Base-by-base conservation (phyloP, 2,888 invertebrate species). In the Eilema griseolum region DNA sequence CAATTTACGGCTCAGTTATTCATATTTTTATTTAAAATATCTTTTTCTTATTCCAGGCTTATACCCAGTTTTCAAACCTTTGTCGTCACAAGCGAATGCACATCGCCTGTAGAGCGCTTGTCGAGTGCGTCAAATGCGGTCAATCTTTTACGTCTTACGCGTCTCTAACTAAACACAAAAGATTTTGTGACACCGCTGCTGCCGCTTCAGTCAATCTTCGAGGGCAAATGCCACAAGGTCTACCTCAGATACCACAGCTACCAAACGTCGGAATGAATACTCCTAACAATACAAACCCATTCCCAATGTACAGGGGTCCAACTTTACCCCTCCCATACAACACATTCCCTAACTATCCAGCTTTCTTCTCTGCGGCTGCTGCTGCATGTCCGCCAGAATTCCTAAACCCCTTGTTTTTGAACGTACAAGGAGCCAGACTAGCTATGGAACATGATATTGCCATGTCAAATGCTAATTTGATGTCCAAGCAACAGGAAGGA, bases 1-100 rank as follows among this genome's bases (percentile, higher is more conserved):
- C 20, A 20, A 52, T 52, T 20, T n/a, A 0, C n/a, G 20, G 20
- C 7, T n/a, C 2, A 61, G 4, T 46, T 24, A 8, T 41, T 16
- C 3, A 26, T 64, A 23, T 41, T 26, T 67, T 28, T 67, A 41
- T n/a, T 41, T 28, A 52, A 68, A 26, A 2, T 52, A 14, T 69
- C 70, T 65, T 65, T 72, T 79, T 75, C 80, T 73, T 83, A 84
- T 96, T 96, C 31, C 96, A 97, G 97, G 97, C 99, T 14, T 99
- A 99, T 95, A 99, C 99, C 4, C 99, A 99, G 95, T 99, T 99
- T 93, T 99, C 99, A 57, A 99, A 99, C 92, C 96, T 99, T 87
- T 99, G 99, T 90, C 98, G 99, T n/a, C 99, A 99, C 95, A 99
- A 99, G 90, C 98, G 99, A 71, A 99, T 99, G 99, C 99, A 99